Evolutionary conservation across 2,797 vertebrate species (phyloP).

Genomic region (Hybognathus amarus): DNA sequence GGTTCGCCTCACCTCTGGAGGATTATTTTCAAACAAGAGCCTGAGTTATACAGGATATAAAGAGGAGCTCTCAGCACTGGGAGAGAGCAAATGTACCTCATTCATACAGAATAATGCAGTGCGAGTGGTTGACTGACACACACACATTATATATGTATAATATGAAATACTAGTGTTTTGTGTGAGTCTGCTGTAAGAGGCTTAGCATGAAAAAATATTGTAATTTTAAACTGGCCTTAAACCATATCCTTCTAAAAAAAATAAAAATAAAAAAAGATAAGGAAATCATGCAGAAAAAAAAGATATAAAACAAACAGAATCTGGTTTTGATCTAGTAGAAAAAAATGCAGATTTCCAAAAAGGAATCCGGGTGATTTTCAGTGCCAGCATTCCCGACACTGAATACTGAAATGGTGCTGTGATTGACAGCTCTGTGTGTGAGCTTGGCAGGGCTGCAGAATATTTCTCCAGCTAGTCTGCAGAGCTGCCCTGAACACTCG

Average conservation of each 20-base stretch:
- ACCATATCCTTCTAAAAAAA: background rate
- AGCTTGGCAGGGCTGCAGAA: constrained; percentile 26
- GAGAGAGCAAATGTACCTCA: constrained; percentile 25
- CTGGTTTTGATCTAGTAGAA: constrained; percentile 6
- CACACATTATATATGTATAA: no score
- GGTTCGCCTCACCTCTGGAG: constrained; percentile 26
- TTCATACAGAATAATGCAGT: constrained; percentile 30
- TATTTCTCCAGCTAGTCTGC: constrained; percentile 28
- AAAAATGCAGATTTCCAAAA: background rate
- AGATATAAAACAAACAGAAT: constrained; percentile 2
- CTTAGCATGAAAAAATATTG: background rate
- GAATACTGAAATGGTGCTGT: constrained; percentile 34
- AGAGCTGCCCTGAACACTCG: constrained; percentile 10
- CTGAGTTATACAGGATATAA: constrained; percentile 32
- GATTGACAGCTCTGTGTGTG: constrained; percentile 50
- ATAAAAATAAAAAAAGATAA: no score
- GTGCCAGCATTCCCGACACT: background rate
- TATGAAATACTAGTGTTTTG: background rate
- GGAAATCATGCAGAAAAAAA: background rate
- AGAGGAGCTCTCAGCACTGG: constrained; percentile 4
- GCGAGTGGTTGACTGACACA: background rate
- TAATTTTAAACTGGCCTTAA: background rate
- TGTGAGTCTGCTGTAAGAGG: background rate
- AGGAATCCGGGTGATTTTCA: background rate
- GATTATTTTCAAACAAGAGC: constrained; percentile 33